Base-by-base conservation (phyloP, 2,113 vertebrate species). In the Plestiodon gilberti region DNA sequence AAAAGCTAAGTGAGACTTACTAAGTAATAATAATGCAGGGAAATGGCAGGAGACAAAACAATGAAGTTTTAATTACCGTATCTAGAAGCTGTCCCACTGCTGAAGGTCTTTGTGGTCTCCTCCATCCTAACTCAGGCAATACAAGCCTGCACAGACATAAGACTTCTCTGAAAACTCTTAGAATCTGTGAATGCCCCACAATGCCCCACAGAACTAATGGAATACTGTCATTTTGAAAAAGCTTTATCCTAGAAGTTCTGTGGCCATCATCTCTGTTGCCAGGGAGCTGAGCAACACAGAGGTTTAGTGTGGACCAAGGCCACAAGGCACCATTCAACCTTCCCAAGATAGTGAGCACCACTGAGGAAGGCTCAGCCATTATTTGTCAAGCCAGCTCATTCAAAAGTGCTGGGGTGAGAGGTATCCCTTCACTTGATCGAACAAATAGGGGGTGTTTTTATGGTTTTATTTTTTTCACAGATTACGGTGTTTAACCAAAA, bases 291-390 rank as follows among this genome's bases (percentile, higher is more conserved):
- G 0, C 0, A 62, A 59, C 43, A 48, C 43, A 48, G 43, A 1
- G 23, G 15, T 48, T 83, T 11, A 76, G 73, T 40, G 28, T 48
- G 80, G 78, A 3, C 20, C 35, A 3, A 7, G 3, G 0, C 78
- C 82, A 82, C 81, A 64, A 33, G 73, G 52, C 57, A 25, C 1
- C 30, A 40, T 1, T 73, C 70, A 81, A 62, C 40, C 23, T 33
- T 48, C 22, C 0, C 0, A 4, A 52, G 17, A 14, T 6, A 8
- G 20, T 69, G 65, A 48, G 75, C 28, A 1, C 65, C 3, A 0
- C 20, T 69, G 71, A 64, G 15, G 0, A 0, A 87, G 76, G 23
- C n/a, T 76, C 28, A 40, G 0, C 0, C 0, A 9, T 48, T 80
- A 4, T 1, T 1, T 43, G 75, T 87, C 57, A 78, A n/a, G n/a